Base-by-base conservation (phyloP, 1,140 invertebrate genomes). In the Druon quercuslanigerum region DNA sequence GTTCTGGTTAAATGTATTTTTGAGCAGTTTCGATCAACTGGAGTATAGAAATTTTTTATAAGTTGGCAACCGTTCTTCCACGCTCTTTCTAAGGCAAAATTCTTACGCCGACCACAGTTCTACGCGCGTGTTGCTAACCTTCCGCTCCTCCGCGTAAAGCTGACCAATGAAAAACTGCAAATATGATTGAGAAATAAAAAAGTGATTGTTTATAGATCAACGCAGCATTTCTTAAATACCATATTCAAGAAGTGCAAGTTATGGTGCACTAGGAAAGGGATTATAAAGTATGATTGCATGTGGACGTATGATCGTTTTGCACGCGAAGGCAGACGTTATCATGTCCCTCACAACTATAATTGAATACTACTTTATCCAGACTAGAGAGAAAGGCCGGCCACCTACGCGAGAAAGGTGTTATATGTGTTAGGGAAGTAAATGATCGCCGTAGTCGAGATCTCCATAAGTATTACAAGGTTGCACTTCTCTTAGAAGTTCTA, bases 341-440 rank as follows among this genome's bases (percentile, higher is more conserved):
- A 33, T 66, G 60, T 14, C 60, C 60, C n/a, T 66, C 60, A 40
- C 25, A 14, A 66, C 40, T n/a, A 66, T 66, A 66, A 66, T 66
- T 33, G 60, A 66, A 66, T 33, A 40, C 3, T 33, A 66, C n/a
- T 66, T 66, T 66, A 66, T 46, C 13, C 13, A 40, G 25, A 40
- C 33, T 25, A n/a, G 14, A 66, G 60, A 66, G 40, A 66, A 40
- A 66, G 60, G 60, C 40, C 25, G 25, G 46, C 60, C 60, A 66
- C 60, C 60, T 66, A 66, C 60, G 60, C 60, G 60, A 66, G 25
- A 40, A 66, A 25, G 40, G 33, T 13, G 46, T 66, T 40, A 66
- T 7, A 25, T 66, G n/a, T 66, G 60, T 66, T 66, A 40, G 60
- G 60, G 60, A 66, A 66, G 60, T 66, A 33, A 66, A 66, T 66